Evolutionary conservation across 2,113 vertebrate species (phyloP).

Genomic region (Gallinago jamesoni): DNA sequence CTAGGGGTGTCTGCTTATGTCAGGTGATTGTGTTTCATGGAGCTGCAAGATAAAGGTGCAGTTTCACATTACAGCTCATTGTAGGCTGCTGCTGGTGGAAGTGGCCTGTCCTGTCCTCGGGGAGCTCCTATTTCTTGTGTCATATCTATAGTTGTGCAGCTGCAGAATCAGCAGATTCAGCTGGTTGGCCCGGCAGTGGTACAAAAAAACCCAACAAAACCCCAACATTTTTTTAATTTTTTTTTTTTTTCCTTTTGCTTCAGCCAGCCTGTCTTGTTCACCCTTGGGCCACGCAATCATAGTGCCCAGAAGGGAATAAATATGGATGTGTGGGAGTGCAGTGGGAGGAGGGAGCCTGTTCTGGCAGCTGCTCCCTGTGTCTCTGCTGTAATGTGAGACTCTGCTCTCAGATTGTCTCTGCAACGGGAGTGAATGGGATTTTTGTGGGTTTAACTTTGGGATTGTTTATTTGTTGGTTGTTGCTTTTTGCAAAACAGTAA

Average conservation of each 20-base stretch:
- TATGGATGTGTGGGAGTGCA: not conserved
- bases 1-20: not conserved
- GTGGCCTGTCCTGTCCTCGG: not conserved
- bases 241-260: not conserved
- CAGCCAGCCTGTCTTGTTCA: not conserved
- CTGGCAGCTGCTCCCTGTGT: not conserved
- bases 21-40: not conserved
- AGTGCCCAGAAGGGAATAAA: not conserved
- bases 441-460: not conserved
- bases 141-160: not conserved
- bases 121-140: not conserved
- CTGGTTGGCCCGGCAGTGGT: not conserved
- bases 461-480: accelerated
- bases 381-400: not conserved
- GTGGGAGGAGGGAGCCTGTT: not conserved
- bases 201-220: not conserved
- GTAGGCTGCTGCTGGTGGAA: not conserved
- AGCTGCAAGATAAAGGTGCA: not conserved
- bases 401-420: not conserved
- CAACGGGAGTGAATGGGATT: not conserved
- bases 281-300: not conserved
- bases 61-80: not conserved
- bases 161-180: not conserved
- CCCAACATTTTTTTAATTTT: not conserved
- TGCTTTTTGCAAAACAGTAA: not conserved